Evolutionary conservation across 2,888 invertebrate genomes (phyloP).

Genomic region (Hermodice carunculata): DNA sequence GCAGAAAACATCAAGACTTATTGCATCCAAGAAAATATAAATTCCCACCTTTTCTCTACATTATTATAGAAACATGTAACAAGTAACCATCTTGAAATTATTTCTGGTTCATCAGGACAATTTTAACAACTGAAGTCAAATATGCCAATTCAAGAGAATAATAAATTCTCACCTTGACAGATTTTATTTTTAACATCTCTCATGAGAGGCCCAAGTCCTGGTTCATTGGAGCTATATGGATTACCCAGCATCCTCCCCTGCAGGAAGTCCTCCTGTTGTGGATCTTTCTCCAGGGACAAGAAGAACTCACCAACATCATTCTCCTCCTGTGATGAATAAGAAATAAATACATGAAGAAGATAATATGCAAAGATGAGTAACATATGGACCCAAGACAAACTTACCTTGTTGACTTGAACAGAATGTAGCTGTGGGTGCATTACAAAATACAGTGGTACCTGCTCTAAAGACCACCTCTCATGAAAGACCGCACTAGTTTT

Average conservation of each 20-base stretch:
- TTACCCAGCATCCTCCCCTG: slow-evolving; percentile 98
- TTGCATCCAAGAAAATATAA: no score
- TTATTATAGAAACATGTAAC: no score
- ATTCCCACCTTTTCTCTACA: no score
- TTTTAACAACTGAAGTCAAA: no score
- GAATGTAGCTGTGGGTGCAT: no score
- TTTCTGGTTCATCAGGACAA: no score
- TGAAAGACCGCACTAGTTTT: no score
- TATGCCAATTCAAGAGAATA: no score
- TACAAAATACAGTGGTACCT: no score
- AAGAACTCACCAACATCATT: slow-evolving; percentile 97
- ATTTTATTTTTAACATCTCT: slow-evolving; percentile 99
- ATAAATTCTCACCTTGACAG: slow-evolving; percentile 69
- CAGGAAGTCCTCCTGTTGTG: slow-evolving; percentile 98
- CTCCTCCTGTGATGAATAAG: slow-evolving; percentile 77
- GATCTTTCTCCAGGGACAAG: slow-evolving; percentile 96
- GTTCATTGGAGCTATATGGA: slow-evolving; percentile 94
- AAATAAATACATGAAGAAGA: background rate
- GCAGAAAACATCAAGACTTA: no score
- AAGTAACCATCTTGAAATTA: no score
- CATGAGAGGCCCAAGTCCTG: slow-evolving; percentile 97
- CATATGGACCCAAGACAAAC: background rate
- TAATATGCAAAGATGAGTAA: background rate
- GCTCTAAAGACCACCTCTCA: no score
- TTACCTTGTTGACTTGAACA: background rate